phyloP scores from a whole-genome alignment of 2,113 vertebrate genomes.

The Scartelaos histophorus region DNA sequence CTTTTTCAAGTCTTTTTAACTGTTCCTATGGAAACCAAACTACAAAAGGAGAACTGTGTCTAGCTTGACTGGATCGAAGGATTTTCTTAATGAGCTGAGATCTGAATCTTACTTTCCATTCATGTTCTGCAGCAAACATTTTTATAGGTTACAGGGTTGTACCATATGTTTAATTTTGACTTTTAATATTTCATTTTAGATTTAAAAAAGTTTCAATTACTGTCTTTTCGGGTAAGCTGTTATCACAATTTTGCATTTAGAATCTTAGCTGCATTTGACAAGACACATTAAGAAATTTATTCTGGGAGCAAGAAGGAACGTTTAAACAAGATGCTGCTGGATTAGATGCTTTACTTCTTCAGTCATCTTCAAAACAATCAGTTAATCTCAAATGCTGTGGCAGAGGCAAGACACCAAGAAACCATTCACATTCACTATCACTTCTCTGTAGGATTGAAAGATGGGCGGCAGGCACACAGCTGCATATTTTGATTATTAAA shows the following conservation, averaged over 20 bases:
- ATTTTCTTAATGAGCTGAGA: conserved; percentile 51
- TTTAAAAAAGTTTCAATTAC: neutral
- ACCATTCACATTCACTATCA: conserved; percentile 39
- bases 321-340: conserved; percentile 40
- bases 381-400: conserved; percentile 36
- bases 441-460: conserved; percentile 37
- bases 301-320: conserved; percentile 2
- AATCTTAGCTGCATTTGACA: conserved; percentile 15
- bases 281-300: neutral
- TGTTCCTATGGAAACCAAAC: conserved; percentile 69
- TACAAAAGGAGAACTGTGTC: conserved; percentile 47
- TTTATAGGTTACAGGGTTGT: conserved; percentile 49
- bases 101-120: conserved; percentile 42
- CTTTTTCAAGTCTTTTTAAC: conserved; percentile 67
- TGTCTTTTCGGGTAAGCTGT: conserved; percentile 14
- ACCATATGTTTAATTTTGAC: conserved; percentile 1
- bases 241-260: conserved; percentile 15
- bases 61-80: conserved; percentile 21
- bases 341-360: conserved; percentile 53
- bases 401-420: conserved; percentile 8
- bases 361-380: conserved; percentile 60
- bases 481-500: conserved; percentile 77
- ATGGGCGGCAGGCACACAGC: conserved; percentile 60
- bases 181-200: conserved; percentile 12
- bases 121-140: conserved; percentile 27